Evolutionary conservation across 2,797 vertebrate genomes (phyloP), one percentile per base, ranked within the genome.

Genomic region (Molothrus aeneus): DNA sequence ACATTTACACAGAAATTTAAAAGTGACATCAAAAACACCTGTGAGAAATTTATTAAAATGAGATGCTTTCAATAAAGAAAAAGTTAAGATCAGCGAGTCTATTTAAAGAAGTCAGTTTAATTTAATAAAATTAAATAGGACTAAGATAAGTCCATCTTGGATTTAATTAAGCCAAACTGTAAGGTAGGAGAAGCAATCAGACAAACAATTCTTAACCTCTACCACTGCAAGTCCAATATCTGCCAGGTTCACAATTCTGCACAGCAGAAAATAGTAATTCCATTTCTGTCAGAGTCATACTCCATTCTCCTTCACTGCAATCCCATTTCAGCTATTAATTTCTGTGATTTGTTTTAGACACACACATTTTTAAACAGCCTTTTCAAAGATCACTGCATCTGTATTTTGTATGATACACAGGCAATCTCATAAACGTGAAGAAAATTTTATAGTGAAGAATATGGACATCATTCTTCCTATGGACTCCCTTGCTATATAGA

Each of bases 11-110:
- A 31, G 84, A 95, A 95, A 94, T 68, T 77, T 85, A 42, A 70
- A 84, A 84, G 73, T 38, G 19, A 59, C 11, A 80, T 60, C n/a
- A 85, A 81, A 88, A 92, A 80, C 53, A 95, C 86, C 64, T 73
- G 45, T 83, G 38, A 24, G 61, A 90, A 96, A 94, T 77, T 42
- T 86, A 31, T 63, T 90, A 80, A 90, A 91, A 89, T 83, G 24
- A 85, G 34, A 65, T 95, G 48, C 25, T 59, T 66, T 72, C 9
- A 75, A 83, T 63, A 74, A 84, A 88, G 71, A 96, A 59, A 86
- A 96, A 84, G 81, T 93, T 60, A 61, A 82, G 20, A 91, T 80
- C 60, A 87, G 66, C 34, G 57, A 77, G 59, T 65, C 32, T 28
- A 75, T 70, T 91, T 77, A 13, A n/a, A 85, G 24, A 71, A 75